Base-by-base conservation (phyloP, 1,140 invertebrate species). In the Calosoma granatense region DNA sequence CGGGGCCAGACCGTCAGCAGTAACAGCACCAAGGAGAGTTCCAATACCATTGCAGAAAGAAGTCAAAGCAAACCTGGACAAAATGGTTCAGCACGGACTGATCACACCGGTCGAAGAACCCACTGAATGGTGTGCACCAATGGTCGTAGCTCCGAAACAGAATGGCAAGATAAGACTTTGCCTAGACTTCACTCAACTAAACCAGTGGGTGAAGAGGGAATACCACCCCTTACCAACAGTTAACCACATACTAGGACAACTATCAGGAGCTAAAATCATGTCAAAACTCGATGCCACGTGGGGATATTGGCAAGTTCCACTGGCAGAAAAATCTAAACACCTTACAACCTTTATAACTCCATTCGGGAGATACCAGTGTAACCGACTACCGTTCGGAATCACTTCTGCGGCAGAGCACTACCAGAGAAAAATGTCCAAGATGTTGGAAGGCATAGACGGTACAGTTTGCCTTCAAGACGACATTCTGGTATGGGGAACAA, bases 261-360 rank as follows among this genome's bases (percentile, higher is more conserved):
- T 65, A 15, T 51, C 53, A 55, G 63, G 62, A 1, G 63, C 63
- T 19, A 63, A 60, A 53, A 43, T 61, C 20, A 71, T 71, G 58
- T 61, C 62, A 1, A 65, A 62, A 43, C 53, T 72, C 20, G 70
- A 72, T 54, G 63, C 64, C 1, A 59, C 65, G 36, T 51, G 60
- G 14, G 71, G 69, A 14, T 74, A 70, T 59, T 69, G 67, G 60
- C 63, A 70, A 53, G 60, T 75, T 1, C 58, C 60, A 39, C 61
- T 76, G 22, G 55, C 61, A 11, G 20, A 67, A 3, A 56, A 70
- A 22, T 67, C 65, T 51, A 58, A 63, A 51, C 19, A 56, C 12
- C 51, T 72, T 22, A 69, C 70, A 1, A 73, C 72, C 4, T 69
- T 72, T 30, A 67, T 71, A 19, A 67, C 64, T 2, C 67, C 70